phyloP scores from a whole-genome alignment of 2,888 invertebrate genomes.

The Apodemia duryi region DNA sequence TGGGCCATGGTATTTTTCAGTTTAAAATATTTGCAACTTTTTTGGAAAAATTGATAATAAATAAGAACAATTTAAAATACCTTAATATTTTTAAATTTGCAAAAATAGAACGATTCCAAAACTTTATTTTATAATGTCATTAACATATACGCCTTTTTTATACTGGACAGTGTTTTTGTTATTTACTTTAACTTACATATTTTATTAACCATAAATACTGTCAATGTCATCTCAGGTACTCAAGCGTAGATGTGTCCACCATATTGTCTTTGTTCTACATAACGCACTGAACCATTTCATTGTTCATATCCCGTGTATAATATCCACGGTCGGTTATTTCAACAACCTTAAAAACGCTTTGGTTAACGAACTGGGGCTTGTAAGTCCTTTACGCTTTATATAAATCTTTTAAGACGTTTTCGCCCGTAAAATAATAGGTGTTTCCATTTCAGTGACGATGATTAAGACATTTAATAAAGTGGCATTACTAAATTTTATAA shows the following conservation, averaged over 20 bases:
- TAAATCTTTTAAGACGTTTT: conserved; percentile 11
- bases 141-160: too few species aligned
- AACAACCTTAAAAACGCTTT: conserved; percentile 8
- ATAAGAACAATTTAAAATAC: too few species aligned
- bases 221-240: background rate
- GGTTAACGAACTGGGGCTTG: conserved; percentile 4
- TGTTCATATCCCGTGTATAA: conserved; percentile 7
- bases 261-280: conserved; percentile 5
- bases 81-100: too few species aligned
- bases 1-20: too few species aligned
- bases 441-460: background rate
- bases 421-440: conserved; percentile 10
- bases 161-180: too few species aligned
- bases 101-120: too few species aligned
- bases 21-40: too few species aligned
- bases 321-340: conserved; percentile 3
- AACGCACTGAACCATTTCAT: background rate
- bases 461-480: background rate
- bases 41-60: too few species aligned
- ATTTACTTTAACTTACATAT: too few species aligned
- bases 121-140: too few species aligned
- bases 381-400: conserved; percentile 6
- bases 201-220: background rate
- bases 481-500: background rate
- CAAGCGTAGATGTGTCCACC: background rate